Base-by-base conservation (phyloP, 2,888 invertebrate genomes). In the Phlogophora meticulosa region DNA sequence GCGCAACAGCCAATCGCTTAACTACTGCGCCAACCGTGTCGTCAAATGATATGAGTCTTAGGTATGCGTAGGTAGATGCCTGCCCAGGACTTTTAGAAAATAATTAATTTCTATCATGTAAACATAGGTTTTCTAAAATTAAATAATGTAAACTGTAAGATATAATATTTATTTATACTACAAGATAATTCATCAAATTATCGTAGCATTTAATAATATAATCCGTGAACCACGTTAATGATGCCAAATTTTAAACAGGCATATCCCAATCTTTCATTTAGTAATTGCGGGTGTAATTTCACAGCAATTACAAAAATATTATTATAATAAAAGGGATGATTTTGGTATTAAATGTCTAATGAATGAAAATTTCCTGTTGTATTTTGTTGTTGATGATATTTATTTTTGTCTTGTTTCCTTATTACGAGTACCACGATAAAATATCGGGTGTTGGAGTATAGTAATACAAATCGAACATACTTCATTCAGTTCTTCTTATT, bases 221-320 rank as follows among this genome's bases (percentile, higher is more conserved):
- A 67, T 22, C 34, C 36, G 7, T 45, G n/a, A 46, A 56, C 53
- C 32, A 45, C 24, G 15, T 24, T 63, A 55, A 60, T 66, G 24
- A 56, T 55, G 46, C 13, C 28, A 4, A 28, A 28, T 51, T 63
- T 62, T 49, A 22, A 15, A 62, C 45, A 64, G 42, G 61, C 10
- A 69, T 51, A 55, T 78, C 34, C n/a, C 13, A 28, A 22, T 46
- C 11, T 34, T 40, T 15, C 22, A 7, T 48, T 15, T 15, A 62
- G 43, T 67, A 75, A 78, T 78, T 64, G 49, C 32, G 48, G 24
- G 10, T 60, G 32, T 60, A 61, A 70, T 70, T 66, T 46, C 20
- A 61, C 36, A 13, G 42, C n/a, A 36, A 62, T 57, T 56, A 57
- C 7, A 49, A 40, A 7, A 66, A 63, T 28, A 28, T 55, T 20